Evolutionary conservation across 1,140 invertebrate genomes (phyloP), one percentile per base, ranked within the genome.

Genomic region (Diorhabda elongata): DNA sequence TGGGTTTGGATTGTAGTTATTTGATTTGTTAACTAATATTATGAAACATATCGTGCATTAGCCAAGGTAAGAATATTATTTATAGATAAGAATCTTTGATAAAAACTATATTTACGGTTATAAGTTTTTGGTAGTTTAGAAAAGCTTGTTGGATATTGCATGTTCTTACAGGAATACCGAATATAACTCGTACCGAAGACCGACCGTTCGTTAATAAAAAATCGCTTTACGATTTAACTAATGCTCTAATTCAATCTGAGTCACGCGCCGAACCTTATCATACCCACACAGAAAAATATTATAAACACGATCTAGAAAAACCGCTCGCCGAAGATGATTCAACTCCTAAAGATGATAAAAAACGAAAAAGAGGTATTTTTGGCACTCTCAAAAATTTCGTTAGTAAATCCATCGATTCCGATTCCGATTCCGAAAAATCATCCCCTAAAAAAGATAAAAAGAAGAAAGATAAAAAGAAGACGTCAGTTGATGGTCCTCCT

Each of bases 91-190:
- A 75, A 80, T 80, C 78, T 76, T 75, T 74, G 71, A 69, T 57
- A 69, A 60, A 52, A 8, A 62, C 68, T 67, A 68, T 73, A 65
- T 69, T 69, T 71, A 71, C 47, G 71, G 70, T 72, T 73, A 71
- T 56, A 70, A 73, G 69, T 70, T 77, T 26, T 74, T 78, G 71
- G 76, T 79, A 78, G 78, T 76, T 52, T 80, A 78, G 75, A 73
- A 74, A 75, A 74, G 78, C 78, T 80, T 80, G 77, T 80, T 80
- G 76, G 79, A 80, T 73, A 76, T 69, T 77, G 80, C 80, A 80
- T 80, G 80, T 81, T 80, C 74, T 80, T 81, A 69, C 80, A 81
- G 80, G 79, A 80, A 77, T 73, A 76, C 69, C 78, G 74, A 80
- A 78, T 58, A 52, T 52, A 8, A n/a, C 6, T 52, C n/a, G 6